phyloP scores from a whole-genome alignment of 23 tunicate genomes.

The Styela plicata region DNA sequence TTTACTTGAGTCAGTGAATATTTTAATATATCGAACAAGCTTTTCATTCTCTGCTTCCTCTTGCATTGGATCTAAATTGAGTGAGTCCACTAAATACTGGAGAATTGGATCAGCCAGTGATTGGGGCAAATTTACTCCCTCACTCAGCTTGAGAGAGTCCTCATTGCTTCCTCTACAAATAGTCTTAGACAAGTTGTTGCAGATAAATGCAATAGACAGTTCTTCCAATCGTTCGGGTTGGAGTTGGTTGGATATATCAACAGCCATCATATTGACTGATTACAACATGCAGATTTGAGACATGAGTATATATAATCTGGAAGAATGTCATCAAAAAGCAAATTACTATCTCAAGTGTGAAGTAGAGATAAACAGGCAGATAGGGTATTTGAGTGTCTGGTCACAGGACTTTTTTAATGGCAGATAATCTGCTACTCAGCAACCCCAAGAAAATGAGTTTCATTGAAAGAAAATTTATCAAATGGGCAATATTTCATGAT shows the following conservation, averaged over 20 bases:
- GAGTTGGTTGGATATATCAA: not conserved
- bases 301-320: no score
- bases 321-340: no score
- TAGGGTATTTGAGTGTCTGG: no score
- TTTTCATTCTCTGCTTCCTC: constrained; percentile 7
- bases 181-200: not conserved
- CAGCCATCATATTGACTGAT: constrained; percentile 3
- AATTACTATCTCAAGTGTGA: no score
- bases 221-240: not conserved
- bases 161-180: not conserved
- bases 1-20: constrained; percentile 2
- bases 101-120: constrained; percentile 5
- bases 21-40: not conserved
- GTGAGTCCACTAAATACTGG: not conserved
- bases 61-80: constrained; percentile 11
- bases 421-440: no score
- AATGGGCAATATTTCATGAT: no score
- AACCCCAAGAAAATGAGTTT: no score
- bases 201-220: not conserved
- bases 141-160: constrained; percentile 1
- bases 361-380: no score
- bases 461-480: no score
- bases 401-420: no score
- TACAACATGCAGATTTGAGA: no score
- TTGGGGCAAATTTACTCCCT: not conserved